Evolutionary conservation across 2,797 vertebrate genomes (phyloP).

Genomic region (Psittacula derbiana): DNA sequence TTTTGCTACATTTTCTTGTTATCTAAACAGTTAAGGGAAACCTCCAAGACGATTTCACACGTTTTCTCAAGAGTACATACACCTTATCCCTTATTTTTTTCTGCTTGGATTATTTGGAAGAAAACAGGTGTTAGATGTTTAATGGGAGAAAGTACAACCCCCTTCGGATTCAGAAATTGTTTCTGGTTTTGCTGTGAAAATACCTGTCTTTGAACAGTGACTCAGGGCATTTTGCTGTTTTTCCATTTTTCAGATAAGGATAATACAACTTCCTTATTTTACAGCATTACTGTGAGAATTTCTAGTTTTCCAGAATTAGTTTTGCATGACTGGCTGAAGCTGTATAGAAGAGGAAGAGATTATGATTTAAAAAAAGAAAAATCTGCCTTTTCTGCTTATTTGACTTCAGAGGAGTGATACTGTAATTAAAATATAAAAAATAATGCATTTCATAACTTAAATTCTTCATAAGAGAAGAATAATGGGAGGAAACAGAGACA

Average conservation of each 20-base stretch:
- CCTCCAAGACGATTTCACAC: not conserved
- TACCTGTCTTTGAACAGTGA: not conserved
- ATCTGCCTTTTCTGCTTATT: not conserved
- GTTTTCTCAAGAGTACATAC: not conserved
- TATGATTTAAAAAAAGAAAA: not conserved
- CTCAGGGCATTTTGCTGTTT: not conserved
- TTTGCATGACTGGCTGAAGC: not conserved
- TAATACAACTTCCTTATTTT: not conserved
- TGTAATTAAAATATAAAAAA: not conserved
- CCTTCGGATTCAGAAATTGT: not conserved
- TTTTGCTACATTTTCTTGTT: not conserved
- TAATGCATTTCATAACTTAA: not conserved
- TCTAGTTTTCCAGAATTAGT: not conserved
- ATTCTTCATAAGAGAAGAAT: not conserved
- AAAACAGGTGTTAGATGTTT: not conserved
- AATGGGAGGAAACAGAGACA: not conserved
- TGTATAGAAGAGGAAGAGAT: not conserved
- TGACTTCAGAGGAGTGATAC: not conserved
- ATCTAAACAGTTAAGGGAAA: not conserved
- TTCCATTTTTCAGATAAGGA: not conserved
- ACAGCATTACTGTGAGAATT: not conserved
- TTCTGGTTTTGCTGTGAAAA: not conserved
- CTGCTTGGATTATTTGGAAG: not conserved
- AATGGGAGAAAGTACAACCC: not conserved
- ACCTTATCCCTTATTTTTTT: not conserved